Evolutionary conservation across 2,888 invertebrate genomes (phyloP), one percentile per base, ranked within the genome.

Genomic region (Heliconius charithonia): DNA sequence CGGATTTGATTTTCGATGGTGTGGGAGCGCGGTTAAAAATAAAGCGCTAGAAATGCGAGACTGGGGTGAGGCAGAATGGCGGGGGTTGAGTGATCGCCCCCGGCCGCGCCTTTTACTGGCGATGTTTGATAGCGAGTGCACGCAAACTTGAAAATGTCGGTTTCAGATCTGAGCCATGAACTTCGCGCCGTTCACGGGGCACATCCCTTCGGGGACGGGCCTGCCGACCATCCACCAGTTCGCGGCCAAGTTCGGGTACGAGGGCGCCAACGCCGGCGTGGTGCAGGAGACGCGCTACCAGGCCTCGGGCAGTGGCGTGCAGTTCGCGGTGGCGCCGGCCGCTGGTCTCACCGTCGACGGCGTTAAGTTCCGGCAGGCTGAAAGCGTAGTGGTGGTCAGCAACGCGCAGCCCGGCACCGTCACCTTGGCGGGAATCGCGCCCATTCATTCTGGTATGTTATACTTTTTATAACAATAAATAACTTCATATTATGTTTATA

Each of bases 191-290:
- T 98, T 98, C 91, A 97, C 97, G 86, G 97, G 97, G 86, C 97
- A 96, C 92, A 97, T 97, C 89, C 97, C 97, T 87, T 96, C 97
- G 85, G 96, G 97, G 85, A 96, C 96, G 84, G 96, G 97, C 85
- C 96, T 97, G 85, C 97, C 97, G 83, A 96, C 97, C 80, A 97
- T 98, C 88, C 97, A 98, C 91, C 98, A 98, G 92, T 98, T 98
- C 91, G 96, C 97, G 59, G 97, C 97, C 82, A 97, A 97, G 95
- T 95, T 97, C 89, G 91, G 95, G 80, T 93, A 95, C 91, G 92
- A 96, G 89, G 86, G 86, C 63, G 89, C 83, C 73, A 81, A 86
- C 29, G 88, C 89, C 62, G 89, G 89, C 76, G 92, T 91, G 87
- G 86, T 92, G 82, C 95, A 93, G 83, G 94, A 93, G 87, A 88